Conservation (phyloP, 2,888 invertebrate species). For the Autographa gamma region DNA sequence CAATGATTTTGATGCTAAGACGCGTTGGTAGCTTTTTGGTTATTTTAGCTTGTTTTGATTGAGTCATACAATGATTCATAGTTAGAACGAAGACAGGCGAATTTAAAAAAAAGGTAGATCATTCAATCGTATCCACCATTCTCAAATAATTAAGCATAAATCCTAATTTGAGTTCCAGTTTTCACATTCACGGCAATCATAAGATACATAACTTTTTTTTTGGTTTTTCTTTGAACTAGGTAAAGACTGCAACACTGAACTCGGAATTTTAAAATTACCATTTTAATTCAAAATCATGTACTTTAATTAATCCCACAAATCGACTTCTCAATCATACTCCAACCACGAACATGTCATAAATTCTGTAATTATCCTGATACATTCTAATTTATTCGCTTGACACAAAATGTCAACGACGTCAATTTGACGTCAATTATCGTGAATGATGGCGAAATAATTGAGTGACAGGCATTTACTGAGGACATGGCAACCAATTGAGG, state of each 20-base stretch:
- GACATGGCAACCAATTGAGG: conserved; percentile 14
- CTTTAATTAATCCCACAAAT: too few relatives aligned
- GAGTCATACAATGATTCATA: neutral
- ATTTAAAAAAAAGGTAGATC: too few relatives aligned
- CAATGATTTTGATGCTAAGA: conserved; percentile 14
- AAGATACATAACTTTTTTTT: too few relatives aligned
- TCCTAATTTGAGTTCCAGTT: too few relatives aligned
- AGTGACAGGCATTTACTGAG: conserved; percentile 31
- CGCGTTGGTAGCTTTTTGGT: neutral
- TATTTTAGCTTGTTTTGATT: neutral
- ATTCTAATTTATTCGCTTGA: conserved; percentile 51
- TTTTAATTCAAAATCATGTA: too few relatives aligned
- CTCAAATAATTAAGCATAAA: too few relatives aligned
- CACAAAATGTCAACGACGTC: conserved; percentile 50
- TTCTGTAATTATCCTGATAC: conserved; percentile 27
- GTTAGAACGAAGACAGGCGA: neutral
- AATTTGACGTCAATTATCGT: conserved; percentile 38
- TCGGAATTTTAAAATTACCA: too few relatives aligned
- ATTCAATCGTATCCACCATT: too few relatives aligned
- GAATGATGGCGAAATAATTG: conserved; percentile 32
- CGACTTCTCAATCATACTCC: neutral
- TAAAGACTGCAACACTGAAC: too few relatives aligned
- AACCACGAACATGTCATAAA: neutral
- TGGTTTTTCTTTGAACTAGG: too few relatives aligned
- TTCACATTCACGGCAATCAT: too few relatives aligned